Percentiles rank a stretch among this genome's conserved stretches.
phyloP scores from a whole-genome alignment of 1,140 invertebrate species.

The Xylocopa sonorina region DNA sequence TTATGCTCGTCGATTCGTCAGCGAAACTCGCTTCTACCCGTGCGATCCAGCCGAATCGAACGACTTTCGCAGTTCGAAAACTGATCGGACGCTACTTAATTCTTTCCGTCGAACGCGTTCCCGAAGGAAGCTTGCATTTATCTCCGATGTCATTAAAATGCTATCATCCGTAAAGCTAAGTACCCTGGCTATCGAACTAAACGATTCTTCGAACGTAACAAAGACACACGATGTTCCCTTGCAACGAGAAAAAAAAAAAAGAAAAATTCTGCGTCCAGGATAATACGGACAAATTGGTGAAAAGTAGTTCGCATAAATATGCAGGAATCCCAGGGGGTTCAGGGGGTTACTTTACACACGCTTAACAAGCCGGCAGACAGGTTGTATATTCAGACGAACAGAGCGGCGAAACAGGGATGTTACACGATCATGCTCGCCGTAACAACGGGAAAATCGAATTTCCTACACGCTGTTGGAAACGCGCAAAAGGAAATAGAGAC shows the following conservation, averaged over 20 bases:
- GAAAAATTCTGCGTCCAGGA: not conserved
- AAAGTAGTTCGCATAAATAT: slow-evolving; percentile 1
- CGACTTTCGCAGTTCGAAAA: slow-evolving; percentile 12
- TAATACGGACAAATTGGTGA: not conserved
- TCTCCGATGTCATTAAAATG: not conserved
- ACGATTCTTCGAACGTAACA: too few species aligned
- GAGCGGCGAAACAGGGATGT: not conserved
- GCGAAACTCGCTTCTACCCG: slow-evolving; percentile 38
- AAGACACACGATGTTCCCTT: too few species aligned
- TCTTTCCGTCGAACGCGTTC: not conserved
- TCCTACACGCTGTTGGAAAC: not conserved
- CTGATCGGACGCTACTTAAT: not conserved
- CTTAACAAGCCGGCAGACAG: not conserved
- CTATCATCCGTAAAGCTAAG: too few species aligned
- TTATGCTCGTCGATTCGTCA: slow-evolving; percentile 39
- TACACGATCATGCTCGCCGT: not conserved
- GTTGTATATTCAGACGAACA: not conserved
- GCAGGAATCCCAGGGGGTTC: too few species aligned
- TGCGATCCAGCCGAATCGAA: slow-evolving; percentile 8
- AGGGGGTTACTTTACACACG: not conserved
- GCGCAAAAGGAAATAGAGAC: not conserved
- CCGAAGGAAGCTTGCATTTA: not conserved
- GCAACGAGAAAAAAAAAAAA: not conserved
- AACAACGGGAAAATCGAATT: slow-evolving; percentile 2
- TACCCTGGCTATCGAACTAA: too few species aligned